Percentiles rank a stretch among this genome's conserved stretches.
Evolutionary conservation across 2,113 vertebrate genomes (phyloP).

Genomic region (Tylochromis polylepis): DNA sequence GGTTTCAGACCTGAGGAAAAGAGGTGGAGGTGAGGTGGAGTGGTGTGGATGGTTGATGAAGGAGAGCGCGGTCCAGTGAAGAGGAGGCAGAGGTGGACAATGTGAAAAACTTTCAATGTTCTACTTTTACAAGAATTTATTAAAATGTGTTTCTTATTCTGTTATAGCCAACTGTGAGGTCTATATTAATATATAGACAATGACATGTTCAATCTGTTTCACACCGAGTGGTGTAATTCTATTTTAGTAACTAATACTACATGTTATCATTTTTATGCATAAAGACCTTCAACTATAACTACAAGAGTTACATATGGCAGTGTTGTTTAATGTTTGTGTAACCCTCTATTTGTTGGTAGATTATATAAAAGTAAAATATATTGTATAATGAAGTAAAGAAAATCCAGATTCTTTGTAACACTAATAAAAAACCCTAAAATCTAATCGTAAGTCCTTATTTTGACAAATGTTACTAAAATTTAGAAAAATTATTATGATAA

Average conservation of each 20-base stretch:
- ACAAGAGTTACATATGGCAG: background rate
- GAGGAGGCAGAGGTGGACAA: no score
- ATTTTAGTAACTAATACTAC: background rate
- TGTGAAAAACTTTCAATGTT: background rate
- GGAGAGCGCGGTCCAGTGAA: no score
- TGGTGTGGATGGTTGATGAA: background rate
- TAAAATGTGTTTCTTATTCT: background rate
- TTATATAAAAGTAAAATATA: background rate
- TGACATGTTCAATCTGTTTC: background rate
- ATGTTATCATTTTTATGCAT: background rate
- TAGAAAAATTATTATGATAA: background rate
- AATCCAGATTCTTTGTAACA: background rate
- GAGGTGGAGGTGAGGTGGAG: background rate
- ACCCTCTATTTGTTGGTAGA: background rate
- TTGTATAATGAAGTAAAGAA: background rate
- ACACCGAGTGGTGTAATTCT: fast-evolving
- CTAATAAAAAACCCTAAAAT: fast-evolving
- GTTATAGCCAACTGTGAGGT: background rate
- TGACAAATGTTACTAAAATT: background rate
- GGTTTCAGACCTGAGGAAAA: background rate
- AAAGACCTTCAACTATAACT: background rate
- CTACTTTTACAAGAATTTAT: background rate
- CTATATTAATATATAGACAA: background rate
- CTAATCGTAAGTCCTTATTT: background rate
- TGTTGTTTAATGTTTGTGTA: background rate